phyloP scores from a whole-genome alignment of 1,140 invertebrate species.

The Oryctes rhinoceros region DNA sequence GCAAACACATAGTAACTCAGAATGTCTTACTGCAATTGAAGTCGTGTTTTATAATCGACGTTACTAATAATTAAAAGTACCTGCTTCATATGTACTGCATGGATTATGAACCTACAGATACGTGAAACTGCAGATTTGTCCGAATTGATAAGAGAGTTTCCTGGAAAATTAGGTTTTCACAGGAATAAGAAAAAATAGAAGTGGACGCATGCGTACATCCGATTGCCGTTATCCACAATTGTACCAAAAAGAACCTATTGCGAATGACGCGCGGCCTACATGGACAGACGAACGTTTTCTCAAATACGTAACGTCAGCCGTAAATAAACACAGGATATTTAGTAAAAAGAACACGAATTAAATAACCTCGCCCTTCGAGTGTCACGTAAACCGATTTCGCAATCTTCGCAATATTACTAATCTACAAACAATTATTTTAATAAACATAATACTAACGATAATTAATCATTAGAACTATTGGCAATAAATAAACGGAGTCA shows the following conservation, averaged over 20 bases:
- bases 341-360: not conserved
- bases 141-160: not conserved
- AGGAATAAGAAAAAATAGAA: not conserved
- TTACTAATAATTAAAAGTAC: not conserved
- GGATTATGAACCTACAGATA: too few species aligned
- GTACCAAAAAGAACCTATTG: not conserved
- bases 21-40: too few species aligned
- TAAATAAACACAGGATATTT: not conserved
- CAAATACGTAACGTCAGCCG: not conserved
- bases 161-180: not conserved
- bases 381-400: not conserved
- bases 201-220: not conserved
- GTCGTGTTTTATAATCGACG: not conserved
- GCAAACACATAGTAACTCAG: not conserved
- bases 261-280: not conserved
- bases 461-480: not conserved
- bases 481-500: too few species aligned
- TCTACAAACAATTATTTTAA: not conserved
- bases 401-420: not conserved
- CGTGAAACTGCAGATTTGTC: not conserved
- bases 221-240: not conserved
- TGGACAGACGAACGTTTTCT: not conserved
- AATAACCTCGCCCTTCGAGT: not conserved
- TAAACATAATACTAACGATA: constrained; percentile 5
- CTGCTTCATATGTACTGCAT: not conserved